Evolutionary conservation across 2,113 vertebrate genomes (phyloP).

Genomic region (Percina caprodes): DNA sequence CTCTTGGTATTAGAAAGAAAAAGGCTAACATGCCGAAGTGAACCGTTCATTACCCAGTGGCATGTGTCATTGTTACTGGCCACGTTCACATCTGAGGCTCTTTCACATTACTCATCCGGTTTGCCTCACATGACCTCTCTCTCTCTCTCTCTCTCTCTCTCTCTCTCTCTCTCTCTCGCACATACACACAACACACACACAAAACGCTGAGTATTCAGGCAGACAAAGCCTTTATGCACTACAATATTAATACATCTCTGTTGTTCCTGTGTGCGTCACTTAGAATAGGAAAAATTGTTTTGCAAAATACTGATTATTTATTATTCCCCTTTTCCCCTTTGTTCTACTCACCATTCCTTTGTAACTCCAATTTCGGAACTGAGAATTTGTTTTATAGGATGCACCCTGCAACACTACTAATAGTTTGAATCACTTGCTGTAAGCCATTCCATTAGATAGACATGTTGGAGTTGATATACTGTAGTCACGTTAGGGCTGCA

Average conservation of each 20-base stretch:
- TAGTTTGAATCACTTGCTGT: conserved; percentile 1
- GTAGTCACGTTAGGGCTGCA: too few relatives aligned
- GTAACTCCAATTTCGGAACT: conserved; percentile 12
- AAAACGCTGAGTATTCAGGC: conserved; percentile 45
- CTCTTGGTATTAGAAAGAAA: conserved; percentile 43
- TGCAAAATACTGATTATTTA: conserved; percentile 70
- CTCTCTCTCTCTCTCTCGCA: conserved; percentile 41
- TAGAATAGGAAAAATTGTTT: conserved; percentile 64
- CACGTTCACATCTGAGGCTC: conserved; percentile 75
- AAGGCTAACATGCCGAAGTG: conserved; percentile 71
- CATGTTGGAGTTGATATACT: background rate
- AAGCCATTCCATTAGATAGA: background rate
- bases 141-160: background rate
- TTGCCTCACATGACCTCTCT: conserved; percentile 74
- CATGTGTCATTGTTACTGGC: conserved; percentile 75
- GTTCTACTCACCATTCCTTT: conserved; percentile 33
- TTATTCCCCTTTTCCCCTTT: conserved; percentile 61
- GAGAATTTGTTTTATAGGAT: background rate
- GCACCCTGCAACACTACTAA: background rate
- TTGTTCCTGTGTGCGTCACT: conserved; percentile 65
- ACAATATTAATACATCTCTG: conserved; percentile 73
- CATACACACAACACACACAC: conserved; percentile 5
- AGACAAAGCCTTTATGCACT: conserved; percentile 53
- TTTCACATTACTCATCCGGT: conserved; percentile 81
- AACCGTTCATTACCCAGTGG: conserved; percentile 77